Conservation (phyloP, 2,888 invertebrate genomes). For the Dendrolimus houi region DNA sequence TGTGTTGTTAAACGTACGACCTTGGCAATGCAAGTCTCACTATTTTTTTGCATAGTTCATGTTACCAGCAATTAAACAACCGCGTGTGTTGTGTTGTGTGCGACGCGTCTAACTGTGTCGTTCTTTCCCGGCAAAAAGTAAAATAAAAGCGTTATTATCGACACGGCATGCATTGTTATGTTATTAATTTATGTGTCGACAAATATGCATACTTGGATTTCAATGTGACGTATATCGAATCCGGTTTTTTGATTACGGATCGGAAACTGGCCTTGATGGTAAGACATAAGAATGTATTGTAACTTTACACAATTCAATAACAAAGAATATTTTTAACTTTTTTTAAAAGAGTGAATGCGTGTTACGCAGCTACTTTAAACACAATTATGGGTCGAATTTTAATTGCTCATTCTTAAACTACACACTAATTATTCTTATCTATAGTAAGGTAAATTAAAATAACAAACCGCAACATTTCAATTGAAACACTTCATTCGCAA, state of each 20-base stretch:
- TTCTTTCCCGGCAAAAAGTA: slow-evolving; percentile 40
- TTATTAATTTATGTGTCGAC: slow-evolving; percentile 32
- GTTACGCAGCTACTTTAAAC: too few relatives aligned
- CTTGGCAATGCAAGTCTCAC: slow-evolving; percentile 38
- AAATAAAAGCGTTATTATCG: slow-evolving; percentile 25
- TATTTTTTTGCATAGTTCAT: slow-evolving; percentile 26
- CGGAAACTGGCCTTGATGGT: slow-evolving; percentile 55
- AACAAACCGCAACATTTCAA: neutral
- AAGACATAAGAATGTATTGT: slow-evolving; percentile 31
- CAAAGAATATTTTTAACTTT: slow-evolving; percentile 1
- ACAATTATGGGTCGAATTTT: too few relatives aligned
- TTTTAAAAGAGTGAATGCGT: too few relatives aligned
- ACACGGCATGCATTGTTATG: slow-evolving; percentile 34
- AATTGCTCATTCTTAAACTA: too few relatives aligned
- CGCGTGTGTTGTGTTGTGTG: slow-evolving; percentile 35
- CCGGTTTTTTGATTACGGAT: slow-evolving; percentile 62
- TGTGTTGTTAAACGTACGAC: slow-evolving; percentile 63
- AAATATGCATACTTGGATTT: slow-evolving; percentile 48
- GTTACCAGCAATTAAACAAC: slow-evolving; percentile 37
- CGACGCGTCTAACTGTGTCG: slow-evolving; percentile 32
- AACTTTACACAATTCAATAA: slow-evolving; percentile 14
- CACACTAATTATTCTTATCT: neutral
- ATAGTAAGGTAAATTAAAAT: neutral
- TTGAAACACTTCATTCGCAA: neutral
- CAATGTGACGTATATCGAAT: slow-evolving; percentile 48